phyloP scores from a whole-genome alignment of 2,888 invertebrate species.

The Andrena minutula region DNA sequence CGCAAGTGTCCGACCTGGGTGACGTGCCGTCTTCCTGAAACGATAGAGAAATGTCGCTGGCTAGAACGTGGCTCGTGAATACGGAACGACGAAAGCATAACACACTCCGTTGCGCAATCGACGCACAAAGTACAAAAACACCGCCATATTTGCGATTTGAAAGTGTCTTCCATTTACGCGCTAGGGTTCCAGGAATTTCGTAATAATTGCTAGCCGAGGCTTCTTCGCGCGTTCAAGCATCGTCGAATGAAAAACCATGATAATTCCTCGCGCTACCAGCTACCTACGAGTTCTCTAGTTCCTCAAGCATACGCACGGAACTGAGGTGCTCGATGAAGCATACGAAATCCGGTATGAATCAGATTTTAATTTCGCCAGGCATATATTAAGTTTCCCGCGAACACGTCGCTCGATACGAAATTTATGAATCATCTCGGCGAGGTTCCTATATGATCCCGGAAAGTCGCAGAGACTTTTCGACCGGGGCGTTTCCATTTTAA shows the following conservation, averaged over 20 bases:
- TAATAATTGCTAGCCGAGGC: slow-evolving; percentile 5
- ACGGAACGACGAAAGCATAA: not conserved
- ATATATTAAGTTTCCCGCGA: slow-evolving; percentile 1
- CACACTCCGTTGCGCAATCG: not conserved
- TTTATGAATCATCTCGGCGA: slow-evolving; percentile 44
- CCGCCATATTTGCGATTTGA: slow-evolving; percentile 27
- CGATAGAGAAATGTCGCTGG: too few species aligned
- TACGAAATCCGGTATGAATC: slow-evolving; percentile 16
- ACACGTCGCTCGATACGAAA: slow-evolving; percentile 12
- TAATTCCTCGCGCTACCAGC: slow-evolving; percentile 9
- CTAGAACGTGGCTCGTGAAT: too few species aligned
- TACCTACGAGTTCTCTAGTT: not conserved
- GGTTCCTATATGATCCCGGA: not conserved
- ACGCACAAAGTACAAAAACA: slow-evolving; percentile 31
- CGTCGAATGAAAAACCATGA: slow-evolving; percentile 1
- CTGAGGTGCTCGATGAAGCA: not conserved
- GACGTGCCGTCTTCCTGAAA: slow-evolving; percentile 82
- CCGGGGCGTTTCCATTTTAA: too few species aligned
- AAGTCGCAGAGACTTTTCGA: too few species aligned
- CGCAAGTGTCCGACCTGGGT: slow-evolving; percentile 82
- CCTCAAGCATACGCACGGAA: not conserved
- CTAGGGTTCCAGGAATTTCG: slow-evolving; percentile 11
- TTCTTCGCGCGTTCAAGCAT: not conserved
- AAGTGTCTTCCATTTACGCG: slow-evolving; percentile 36
- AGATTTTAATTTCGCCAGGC: slow-evolving; percentile 31